These are phyloP conservation scores for Morphnarchus princeps DNA, from an alignment of 2,113 vertebrate species.

Conservation along the genomic window DNA sequence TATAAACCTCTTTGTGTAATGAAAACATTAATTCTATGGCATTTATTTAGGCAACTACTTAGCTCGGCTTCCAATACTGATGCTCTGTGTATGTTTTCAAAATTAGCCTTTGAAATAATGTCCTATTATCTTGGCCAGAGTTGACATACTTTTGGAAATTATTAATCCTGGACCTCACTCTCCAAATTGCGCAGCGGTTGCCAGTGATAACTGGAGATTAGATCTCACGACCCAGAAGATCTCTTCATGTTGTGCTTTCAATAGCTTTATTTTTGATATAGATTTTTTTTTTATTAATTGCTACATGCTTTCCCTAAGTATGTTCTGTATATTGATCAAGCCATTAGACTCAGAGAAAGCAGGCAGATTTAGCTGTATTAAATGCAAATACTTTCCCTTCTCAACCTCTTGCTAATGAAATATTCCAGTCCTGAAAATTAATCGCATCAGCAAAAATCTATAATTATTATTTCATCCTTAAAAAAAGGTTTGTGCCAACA, in stretches of 20 bases:
- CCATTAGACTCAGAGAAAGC: background rate
- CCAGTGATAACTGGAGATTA: background rate
- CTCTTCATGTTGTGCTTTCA: background rate
- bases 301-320: background rate
- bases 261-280: background rate
- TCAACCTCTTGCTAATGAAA: conserved; percentile 12
- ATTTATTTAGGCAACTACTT: background rate
- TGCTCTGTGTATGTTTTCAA: background rate
- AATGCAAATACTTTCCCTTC: conserved; percentile 14
- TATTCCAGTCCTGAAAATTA: conserved; percentile 18
- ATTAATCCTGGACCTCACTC: background rate
- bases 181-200: background rate
- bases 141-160: background rate
- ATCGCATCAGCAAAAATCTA: conserved; percentile 18
- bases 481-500: conserved; percentile 12
- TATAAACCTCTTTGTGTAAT: background rate
- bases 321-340: background rate
- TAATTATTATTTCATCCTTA: conserved; percentile 21
- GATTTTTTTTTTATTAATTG: background rate
- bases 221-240: background rate
- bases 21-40: background rate
- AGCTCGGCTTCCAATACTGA: background rate
- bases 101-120: background rate
- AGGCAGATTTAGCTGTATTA: conserved; percentile 15
- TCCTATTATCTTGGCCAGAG: background rate